A percentile compares a stretch with the other conserved stretches of the same genome.
Evolutionary conservation across 2,797 vertebrate species (phyloP).

Genomic region (Saxicola maurus): DNA sequence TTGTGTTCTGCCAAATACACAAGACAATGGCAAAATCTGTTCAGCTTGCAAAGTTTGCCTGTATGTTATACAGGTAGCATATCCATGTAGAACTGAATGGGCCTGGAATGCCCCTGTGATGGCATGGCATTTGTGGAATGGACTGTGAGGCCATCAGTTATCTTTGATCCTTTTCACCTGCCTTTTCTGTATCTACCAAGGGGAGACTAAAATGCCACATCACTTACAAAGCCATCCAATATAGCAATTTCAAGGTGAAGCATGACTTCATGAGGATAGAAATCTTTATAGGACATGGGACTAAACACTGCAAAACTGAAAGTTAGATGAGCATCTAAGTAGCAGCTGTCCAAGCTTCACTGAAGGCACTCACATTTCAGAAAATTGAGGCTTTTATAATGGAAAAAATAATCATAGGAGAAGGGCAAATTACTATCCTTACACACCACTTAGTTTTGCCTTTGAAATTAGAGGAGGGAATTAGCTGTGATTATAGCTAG

Average conservation of each 20-base stretch:
- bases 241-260: not conserved
- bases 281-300: not conserved
- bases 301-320: not conserved
- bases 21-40: not conserved
- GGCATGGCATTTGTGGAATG: not conserved
- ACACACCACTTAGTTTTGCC: not conserved
- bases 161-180: not conserved
- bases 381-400: not conserved
- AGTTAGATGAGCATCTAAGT: not conserved
- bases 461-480: slow-evolving; percentile 4
- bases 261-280: not conserved
- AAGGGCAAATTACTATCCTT: not conserved
- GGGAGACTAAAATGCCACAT: not conserved
- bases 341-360: not conserved
- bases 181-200: not conserved
- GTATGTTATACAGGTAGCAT: rapidly evolving
- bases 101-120: not conserved
- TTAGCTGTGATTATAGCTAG: not conserved
- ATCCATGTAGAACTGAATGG: not conserved
- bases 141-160: not conserved
- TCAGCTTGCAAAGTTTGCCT: not conserved
- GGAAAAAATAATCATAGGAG: not conserved
- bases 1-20: not conserved
- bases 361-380: not conserved
- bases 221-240: not conserved